Percentiles rank a stretch among this genome's conserved stretches.
phyloP scores from a whole-genome alignment of 2,888 invertebrate species.

The Stegophylla sp. region DNA sequence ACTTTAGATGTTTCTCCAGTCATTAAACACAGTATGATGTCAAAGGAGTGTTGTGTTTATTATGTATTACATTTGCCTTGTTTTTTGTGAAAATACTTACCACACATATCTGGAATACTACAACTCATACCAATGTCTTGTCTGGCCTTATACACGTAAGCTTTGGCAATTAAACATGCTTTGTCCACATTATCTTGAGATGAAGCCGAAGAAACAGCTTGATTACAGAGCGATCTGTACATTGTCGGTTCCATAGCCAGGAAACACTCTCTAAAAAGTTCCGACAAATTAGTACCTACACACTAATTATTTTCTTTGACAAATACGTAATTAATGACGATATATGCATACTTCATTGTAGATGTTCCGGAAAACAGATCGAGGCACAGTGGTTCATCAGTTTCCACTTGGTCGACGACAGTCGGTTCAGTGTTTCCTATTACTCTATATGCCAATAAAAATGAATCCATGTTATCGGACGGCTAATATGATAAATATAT shows the following conservation, averaged over 20 bases:
- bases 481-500: not conserved
- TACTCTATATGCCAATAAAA: slow-evolving; percentile 11
- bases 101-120: slow-evolving; percentile 21
- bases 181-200: slow-evolving; percentile 22
- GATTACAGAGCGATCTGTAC: slow-evolving; percentile 30
- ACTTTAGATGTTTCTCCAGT: too few relatives aligned
- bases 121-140: not conserved
- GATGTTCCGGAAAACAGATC: slow-evolving; percentile 34
- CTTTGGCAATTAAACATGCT: slow-evolving; percentile 39
- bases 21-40: too few relatives aligned
- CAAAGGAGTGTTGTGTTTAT: too few relatives aligned
- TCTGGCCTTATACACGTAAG: slow-evolving; percentile 11
- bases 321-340: not conserved
- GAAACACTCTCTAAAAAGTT: not conserved
- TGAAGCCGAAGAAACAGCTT: slow-evolving; percentile 25
- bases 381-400: not conserved
- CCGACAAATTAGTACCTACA: not conserved
- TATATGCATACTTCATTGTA: not conserved
- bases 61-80: too few relatives aligned
- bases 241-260: not conserved
- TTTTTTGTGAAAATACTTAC: too few relatives aligned
- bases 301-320: too few relatives aligned
- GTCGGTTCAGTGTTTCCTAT: not conserved
- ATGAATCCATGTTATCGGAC: not conserved
- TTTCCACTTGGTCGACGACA: not conserved